Evolutionary conservation across 23 tunicate species (phyloP).

Genomic region (Trididemnum nubilum): DNA sequence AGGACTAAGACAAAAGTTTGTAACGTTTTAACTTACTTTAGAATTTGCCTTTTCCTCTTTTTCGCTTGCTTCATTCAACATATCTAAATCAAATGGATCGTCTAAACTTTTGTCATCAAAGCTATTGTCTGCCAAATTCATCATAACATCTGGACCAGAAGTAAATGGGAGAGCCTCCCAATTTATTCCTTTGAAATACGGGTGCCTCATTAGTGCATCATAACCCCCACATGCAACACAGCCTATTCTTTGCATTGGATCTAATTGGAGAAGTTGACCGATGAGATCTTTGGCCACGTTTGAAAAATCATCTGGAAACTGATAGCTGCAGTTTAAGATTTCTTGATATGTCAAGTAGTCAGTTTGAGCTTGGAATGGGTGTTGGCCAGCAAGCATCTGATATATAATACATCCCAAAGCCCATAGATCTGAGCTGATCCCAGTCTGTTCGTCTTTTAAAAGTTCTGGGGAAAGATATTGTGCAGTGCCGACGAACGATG

Average conservation of each 20-base stretch:
- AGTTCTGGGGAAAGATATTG: conserved; percentile 95
- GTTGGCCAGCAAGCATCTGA: conserved; percentile 83
- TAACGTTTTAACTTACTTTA: too few relatives aligned
- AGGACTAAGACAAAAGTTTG: too few relatives aligned
- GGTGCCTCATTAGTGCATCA: conserved; percentile 36
- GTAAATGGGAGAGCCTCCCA: conserved; percentile 35
- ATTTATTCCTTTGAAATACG: conserved; percentile 29
- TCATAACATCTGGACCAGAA: conserved; percentile 21
- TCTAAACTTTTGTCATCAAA: conserved; percentile 51
- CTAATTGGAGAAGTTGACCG: conserved; percentile 48
- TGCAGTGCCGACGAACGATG: conserved; percentile 94
- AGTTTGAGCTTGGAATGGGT: conserved; percentile 82
- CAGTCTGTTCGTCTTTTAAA: conserved; percentile 78
- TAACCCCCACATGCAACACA: conserved; percentile 51
- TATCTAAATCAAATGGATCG: too few relatives aligned
- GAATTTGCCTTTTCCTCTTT: too few relatives aligned
- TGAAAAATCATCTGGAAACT: conserved; percentile 68
- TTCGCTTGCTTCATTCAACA: too few relatives aligned
- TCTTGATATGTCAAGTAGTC: conserved; percentile 79
- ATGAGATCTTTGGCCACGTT: conserved; percentile 59
- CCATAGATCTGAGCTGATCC: conserved; percentile 86
- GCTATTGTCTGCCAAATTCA: conserved; percentile 33
- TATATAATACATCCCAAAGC: conserved; percentile 82
- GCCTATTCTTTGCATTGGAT: conserved; percentile 65
- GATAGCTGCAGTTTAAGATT: conserved; percentile 61